These are phyloP conservation scores for Lampropteryx suffumata DNA, from an alignment of 2,888 invertebrate genomes.

Conservation along the genomic window DNA sequence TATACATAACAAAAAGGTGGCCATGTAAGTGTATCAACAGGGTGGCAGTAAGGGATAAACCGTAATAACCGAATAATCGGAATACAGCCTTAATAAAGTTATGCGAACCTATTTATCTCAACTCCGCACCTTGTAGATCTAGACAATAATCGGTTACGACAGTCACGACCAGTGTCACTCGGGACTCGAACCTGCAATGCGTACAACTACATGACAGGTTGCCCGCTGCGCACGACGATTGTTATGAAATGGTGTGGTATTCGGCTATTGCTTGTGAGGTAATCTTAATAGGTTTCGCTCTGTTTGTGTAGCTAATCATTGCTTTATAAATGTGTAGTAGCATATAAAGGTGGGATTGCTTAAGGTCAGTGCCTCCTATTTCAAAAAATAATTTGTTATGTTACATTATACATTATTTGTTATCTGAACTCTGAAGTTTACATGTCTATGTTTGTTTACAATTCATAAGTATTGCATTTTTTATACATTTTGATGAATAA, in stretches of 20 bases:
- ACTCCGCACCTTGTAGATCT: conserved; percentile 13
- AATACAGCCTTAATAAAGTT: not conserved
- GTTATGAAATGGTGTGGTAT: conserved; percentile 31
- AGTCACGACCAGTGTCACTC: conserved; percentile 55
- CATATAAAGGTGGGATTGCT: not conserved
- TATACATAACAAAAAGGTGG: too few species aligned
- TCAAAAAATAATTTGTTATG: not conserved
- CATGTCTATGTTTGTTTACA: too few species aligned
- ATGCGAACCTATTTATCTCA: too few species aligned
- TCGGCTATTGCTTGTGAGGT: conserved; percentile 19
- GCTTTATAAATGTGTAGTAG: conserved; percentile 14
- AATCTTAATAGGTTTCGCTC: conserved; percentile 23
- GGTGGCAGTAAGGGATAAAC: too few species aligned
- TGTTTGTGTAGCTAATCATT: conserved; percentile 24
- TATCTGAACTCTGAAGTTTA: too few species aligned
- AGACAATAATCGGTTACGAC: conserved; percentile 41
- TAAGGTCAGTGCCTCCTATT: conserved; percentile 4
- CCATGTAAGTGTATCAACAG: too few species aligned
- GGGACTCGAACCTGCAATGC: conserved; percentile 31
- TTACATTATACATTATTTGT: too few species aligned
- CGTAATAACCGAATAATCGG: too few species aligned
- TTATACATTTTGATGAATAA: too few species aligned
- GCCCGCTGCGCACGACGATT: conserved; percentile 48
- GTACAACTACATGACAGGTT: conserved; percentile 28
- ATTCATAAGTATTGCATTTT: too few species aligned